Evolutionary conservation across 2,888 invertebrate genomes (phyloP), one percentile per base, ranked within the genome.

Genomic region (Chydorus sphaericus): DNA sequence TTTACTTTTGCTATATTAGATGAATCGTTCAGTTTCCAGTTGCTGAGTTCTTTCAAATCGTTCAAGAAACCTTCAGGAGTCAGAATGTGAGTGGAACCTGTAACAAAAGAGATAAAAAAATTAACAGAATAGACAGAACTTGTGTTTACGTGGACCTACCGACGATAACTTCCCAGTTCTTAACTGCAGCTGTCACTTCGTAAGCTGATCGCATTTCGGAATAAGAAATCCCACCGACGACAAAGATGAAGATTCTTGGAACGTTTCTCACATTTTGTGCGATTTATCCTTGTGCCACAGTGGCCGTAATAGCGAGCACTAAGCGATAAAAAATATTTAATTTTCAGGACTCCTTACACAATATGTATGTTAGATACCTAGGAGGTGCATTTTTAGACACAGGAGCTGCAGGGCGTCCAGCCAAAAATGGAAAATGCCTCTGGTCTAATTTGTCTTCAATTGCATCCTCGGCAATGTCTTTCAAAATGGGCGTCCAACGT

Each of bases 231-330:
- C 98, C 98, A 60, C 98, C 98, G 60, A 98, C 88, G 60, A 98
- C 79, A 71, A 96, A 99, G 26, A 98, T 86, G 62, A 99, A 84
- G 29, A 98, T 74, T 33, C 98, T 83, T 30, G 98, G 97, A 23
- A 97, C 92, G 68, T 93, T 93, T 71, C 93, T 91, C 59, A 91
- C 82, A 29, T 91, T 88, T 64, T 87, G 83, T 89, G 89, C n/a
- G 90, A 89, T 67, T 94, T 92, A 65, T 97, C 96, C 73, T 96
- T 94, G 72, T 98, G 97, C 97, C 98, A n/a, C n/a, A 98, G 66
- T 97, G 94, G 14, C 97, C 97, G 68, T 98, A 98, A n/a, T n/a
- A n/a, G 44, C 98, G 83, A 26, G 89, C 93, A 71, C 94, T 96
- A 68, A 1, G 71, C 37, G 20, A 2, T 31, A n/a, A 30, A 23